phyloP scores from a whole-genome alignment of 1,140 invertebrate genomes.

The Drosophila mayri region DNA sequence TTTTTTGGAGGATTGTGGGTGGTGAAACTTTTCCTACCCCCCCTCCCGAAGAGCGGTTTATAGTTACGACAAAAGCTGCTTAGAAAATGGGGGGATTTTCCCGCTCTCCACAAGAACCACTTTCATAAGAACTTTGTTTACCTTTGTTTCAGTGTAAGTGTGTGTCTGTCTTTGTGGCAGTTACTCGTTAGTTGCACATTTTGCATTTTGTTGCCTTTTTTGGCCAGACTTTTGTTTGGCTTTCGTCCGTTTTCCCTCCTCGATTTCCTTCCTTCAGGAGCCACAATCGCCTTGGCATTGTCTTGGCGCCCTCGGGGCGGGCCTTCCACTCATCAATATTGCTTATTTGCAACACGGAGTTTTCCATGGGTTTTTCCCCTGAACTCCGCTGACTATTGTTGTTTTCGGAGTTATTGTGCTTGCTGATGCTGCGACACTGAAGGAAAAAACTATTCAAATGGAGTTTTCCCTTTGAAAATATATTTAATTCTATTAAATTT shows the following conservation, averaged over 20 bases:
- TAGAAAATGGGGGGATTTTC: constrained; percentile 12
- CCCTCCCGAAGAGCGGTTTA: constrained; percentile 23
- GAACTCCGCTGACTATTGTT: constrained; percentile 22
- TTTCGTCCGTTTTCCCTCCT: constrained; percentile 2
- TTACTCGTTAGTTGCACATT: constrained; percentile 69
- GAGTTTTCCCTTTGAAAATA: background rate
- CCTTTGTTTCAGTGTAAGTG: constrained; percentile 32
- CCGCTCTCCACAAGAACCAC: background rate
- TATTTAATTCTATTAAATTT: background rate
- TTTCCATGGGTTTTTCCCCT: constrained; percentile 15
- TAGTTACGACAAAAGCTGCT: constrained; percentile 48
- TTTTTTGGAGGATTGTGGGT: constrained; percentile 12
- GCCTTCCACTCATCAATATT: constrained; percentile 74
- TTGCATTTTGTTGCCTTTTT: constrained; percentile 61
- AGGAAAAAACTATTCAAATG: background rate
- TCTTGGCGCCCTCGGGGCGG: constrained; percentile 56
- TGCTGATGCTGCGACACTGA: constrained; percentile 13
- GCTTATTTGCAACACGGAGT: constrained; percentile 69
- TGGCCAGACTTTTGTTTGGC: constrained; percentile 47
- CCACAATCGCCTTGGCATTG: constrained; percentile 34
- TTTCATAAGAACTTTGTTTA: constrained; percentile 41
- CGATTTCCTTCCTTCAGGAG: background rate
- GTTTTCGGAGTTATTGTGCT: constrained; percentile 62
- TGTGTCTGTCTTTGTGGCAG: constrained; percentile 22
- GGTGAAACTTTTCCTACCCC: constrained; percentile 9